These are phyloP conservation scores for Mirza zaza DNA, from an alignment of 2,113 vertebrate species.

Conservation along the genomic window DNA sequence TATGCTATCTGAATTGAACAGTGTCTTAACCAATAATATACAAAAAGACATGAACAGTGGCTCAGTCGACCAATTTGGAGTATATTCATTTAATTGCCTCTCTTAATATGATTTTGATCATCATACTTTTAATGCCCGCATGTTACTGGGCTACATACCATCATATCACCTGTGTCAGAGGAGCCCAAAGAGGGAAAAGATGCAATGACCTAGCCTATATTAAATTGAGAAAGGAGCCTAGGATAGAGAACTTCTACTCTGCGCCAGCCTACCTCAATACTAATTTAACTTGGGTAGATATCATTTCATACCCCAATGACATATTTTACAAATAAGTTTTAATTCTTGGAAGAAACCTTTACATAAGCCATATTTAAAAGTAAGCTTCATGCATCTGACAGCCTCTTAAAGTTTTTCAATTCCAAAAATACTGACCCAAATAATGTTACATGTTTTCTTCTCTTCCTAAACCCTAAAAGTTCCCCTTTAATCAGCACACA, in stretches of 20 bases:
- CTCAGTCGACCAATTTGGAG: neutral
- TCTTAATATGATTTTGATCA: neutral
- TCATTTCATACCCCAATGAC: neutral
- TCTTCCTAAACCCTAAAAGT: neutral
- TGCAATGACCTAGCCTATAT: neutral
- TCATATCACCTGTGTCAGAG: neutral
- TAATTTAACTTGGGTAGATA: neutral
- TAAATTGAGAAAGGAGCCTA: neutral
- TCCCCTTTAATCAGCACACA: neutral
- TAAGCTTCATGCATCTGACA: neutral
- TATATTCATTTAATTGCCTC: neutral
- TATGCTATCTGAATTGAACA: neutral
- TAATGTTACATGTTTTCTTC: neutral
- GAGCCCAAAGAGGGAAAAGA: neutral
- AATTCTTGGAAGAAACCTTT: neutral
- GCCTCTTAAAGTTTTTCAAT: neutral
- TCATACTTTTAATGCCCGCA: neutral
- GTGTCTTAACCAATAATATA: neutral
- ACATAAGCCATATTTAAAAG: neutral
- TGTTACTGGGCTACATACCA: neutral
- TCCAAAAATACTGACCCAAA: neutral
- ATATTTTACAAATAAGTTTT: neutral
- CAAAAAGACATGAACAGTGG: neutral
- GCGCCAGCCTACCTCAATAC: neutral
- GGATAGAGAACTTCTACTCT: neutral